phyloP scores from a whole-genome alignment of 2,113 vertebrate genomes.

The Vidua macroura region DNA sequence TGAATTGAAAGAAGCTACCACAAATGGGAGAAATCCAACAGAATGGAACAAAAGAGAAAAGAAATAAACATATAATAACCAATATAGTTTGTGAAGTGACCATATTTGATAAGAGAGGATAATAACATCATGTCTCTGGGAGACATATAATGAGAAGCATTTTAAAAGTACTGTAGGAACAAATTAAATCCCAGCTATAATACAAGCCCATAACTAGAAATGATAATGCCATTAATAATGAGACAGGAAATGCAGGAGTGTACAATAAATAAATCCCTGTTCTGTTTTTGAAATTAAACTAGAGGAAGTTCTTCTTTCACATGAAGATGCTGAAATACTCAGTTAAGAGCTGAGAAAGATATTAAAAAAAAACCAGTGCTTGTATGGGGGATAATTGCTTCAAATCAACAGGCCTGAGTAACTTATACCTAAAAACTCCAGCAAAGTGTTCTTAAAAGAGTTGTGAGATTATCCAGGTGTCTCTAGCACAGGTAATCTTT shows the following conservation, averaged over 20 bases:
- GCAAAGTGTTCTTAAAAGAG: not conserved
- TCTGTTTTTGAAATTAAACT: constrained; percentile 11
- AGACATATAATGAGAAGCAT: not conserved
- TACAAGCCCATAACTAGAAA: constrained; percentile 10
- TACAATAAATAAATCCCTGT: not conserved
- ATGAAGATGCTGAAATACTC: not conserved
- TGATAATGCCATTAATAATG: not conserved
- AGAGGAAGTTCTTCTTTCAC: not conserved
- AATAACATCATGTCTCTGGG: not conserved
- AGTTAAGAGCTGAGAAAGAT: not conserved
- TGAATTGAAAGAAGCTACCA: not conserved
- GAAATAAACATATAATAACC: not conserved
- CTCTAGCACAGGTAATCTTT: not conserved
- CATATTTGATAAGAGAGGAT: not conserved
- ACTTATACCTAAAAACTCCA: not conserved
- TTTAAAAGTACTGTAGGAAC: not conserved
- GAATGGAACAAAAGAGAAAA: not conserved
- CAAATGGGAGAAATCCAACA: not conserved
- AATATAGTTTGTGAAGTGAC: not conserved
- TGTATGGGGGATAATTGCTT: not conserved
- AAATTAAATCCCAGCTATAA: constrained; percentile 34
- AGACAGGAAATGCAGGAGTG: not conserved
- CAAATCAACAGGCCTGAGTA: not conserved
- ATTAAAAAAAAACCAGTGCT: not conserved
- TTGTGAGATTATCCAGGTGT: not conserved